Evolutionary conservation across 2,797 vertebrate genomes (phyloP).

Genomic region (Takifugu rubripes): DNA sequence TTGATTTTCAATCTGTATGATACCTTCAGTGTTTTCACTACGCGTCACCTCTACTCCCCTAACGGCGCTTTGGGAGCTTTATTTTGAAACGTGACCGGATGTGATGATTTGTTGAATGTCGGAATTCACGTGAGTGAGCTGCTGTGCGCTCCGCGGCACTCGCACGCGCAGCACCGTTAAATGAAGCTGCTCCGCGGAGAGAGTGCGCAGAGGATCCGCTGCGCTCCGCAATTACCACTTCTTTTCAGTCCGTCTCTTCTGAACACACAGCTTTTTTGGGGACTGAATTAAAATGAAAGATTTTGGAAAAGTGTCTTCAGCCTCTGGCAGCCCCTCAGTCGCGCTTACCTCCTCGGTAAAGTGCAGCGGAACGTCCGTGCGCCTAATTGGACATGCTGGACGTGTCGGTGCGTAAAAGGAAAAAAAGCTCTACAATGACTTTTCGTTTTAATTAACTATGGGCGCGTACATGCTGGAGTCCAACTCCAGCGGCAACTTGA

Average conservation of each 20-base stretch:
- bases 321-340: conserved; percentile 15
- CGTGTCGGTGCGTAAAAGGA: conserved; percentile 24
- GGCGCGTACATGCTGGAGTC: conserved; percentile 65
- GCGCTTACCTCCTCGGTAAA: conserved; percentile 16
- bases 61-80: conserved; percentile 8
- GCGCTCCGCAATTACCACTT: no score
- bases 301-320: conserved; percentile 20
- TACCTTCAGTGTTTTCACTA: not conserved
- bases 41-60: not conserved
- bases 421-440: conserved; percentile 34
- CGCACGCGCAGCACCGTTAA: conserved; percentile 25
- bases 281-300: conserved; percentile 31
- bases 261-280: not conserved
- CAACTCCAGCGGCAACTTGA: conserved; percentile 73
- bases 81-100: conserved; percentile 47
- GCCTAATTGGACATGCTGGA: conserved; percentile 26
- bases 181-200: not conserved
- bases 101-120: not conserved
- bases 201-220: conserved; percentile 7
- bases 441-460: conserved; percentile 58
- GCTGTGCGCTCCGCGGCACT: conserved; percentile 24
- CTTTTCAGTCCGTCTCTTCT: not conserved
- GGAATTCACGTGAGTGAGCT: conserved; percentile 29
- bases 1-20: no score
- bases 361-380: conserved; percentile 37